Percentiles rank a stretch among this genome's conserved stretches.
phyloP scores from a whole-genome alignment of 2,797 vertebrate species.

The Gila robusta region DNA sequence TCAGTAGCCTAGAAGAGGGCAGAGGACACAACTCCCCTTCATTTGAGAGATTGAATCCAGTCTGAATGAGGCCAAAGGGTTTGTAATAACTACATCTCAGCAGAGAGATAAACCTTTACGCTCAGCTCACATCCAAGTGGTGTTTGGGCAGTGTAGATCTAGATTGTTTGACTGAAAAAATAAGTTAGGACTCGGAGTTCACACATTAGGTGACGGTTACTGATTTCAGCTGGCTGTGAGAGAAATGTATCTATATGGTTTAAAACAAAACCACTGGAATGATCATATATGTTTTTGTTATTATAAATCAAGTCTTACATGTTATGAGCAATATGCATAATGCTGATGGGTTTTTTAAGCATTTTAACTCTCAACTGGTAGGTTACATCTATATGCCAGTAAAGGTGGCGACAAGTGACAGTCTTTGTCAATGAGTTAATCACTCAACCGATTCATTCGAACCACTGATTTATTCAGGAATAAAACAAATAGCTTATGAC shows the following conservation, averaged over 20 bases:
- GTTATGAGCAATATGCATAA: not conserved
- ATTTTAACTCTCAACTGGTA: not conserved
- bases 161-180: not conserved
- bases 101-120: slow-evolving; percentile 3
- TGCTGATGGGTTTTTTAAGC: not conserved
- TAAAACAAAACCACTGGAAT: not conserved
- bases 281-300: not conserved
- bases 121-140: not conserved
- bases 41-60: slow-evolving; percentile 34
- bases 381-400: not conserved
- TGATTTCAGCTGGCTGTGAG: slow-evolving; percentile 19
- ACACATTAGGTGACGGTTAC: not conserved
- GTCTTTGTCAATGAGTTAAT: not conserved
- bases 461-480: not conserved
- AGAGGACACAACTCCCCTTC: slow-evolving; percentile 38
- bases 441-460: not conserved
- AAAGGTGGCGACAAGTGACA: not conserved
- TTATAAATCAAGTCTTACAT: not conserved
- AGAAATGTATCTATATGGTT: not conserved
- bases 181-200: not conserved
- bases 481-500: not conserved
- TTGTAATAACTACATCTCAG: slow-evolving; percentile 32
- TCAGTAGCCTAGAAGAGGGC: slow-evolving; percentile 25
- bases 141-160: slow-evolving; percentile 4
- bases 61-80: slow-evolving; percentile 29